Conservation (phyloP, 2,797 vertebrate genomes). For the Acanthurus lineatus region DNA sequence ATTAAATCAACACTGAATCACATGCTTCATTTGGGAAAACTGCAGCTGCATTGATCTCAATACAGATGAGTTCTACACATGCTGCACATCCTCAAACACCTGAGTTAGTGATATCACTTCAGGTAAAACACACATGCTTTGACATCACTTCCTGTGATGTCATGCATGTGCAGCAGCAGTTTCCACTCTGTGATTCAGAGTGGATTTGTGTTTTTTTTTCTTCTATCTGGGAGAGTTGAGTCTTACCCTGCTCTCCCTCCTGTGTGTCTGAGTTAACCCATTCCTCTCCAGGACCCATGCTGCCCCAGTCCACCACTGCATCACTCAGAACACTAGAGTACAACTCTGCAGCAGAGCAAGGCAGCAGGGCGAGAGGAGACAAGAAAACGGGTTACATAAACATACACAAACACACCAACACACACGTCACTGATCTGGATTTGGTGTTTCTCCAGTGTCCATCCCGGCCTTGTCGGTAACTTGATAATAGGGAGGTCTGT, state of each 20-base stretch:
- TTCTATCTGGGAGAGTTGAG: conserved; percentile 38
- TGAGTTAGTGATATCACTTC: neutral
- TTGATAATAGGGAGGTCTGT: neutral
- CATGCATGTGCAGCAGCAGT: neutral
- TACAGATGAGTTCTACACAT: neutral
- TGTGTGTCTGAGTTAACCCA: conserved; percentile 76
- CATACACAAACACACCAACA: conserved; percentile 30
- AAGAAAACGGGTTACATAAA: conserved; percentile 63
- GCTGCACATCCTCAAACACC: neutral
- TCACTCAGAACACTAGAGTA: conserved; percentile 85
- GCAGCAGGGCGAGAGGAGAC: conserved; percentile 64
- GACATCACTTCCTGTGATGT: neutral
- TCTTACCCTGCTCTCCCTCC: conserved; percentile 84
- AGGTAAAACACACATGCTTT: neutral
- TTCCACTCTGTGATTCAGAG: conserved; percentile 21
- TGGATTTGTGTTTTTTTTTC: neutral
- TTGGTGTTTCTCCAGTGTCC: neutral
- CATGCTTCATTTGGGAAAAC: neutral
- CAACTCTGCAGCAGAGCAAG: conserved; percentile 80
- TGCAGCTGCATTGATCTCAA: neutral
- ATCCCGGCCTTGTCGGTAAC: too few species aligned
- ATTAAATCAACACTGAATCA: conserved; percentile 47
- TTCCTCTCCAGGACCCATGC: conserved; percentile 77
- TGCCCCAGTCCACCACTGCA: conserved; percentile 85
- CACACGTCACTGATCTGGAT: conserved; percentile 3